A percentile compares a stretch with the other conserved stretches of the same genome.
Conservation (phyloP, 2,113 vertebrate genomes). For the Sander vitreus region DNA sequence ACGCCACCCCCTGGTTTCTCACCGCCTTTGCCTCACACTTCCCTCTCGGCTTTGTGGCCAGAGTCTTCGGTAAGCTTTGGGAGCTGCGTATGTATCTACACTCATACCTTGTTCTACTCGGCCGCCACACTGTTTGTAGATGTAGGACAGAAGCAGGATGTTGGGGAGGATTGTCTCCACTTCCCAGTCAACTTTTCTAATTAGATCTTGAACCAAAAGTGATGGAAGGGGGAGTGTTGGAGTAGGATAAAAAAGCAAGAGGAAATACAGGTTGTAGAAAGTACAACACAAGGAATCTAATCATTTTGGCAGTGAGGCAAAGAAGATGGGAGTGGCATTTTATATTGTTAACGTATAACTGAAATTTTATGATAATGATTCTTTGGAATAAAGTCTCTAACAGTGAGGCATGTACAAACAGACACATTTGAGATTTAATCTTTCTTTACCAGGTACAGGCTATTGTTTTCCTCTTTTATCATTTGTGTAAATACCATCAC, state of each 20-base stretch:
- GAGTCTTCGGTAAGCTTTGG: slow-evolving; percentile 91
- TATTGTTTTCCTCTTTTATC: slow-evolving; percentile 14
- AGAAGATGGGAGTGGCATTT: background rate
- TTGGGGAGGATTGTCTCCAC: background rate
- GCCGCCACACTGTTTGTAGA: background rate
- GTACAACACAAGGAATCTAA: background rate
- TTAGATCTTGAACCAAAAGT: background rate
- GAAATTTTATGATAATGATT: background rate
- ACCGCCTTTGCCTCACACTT: slow-evolving; percentile 97
- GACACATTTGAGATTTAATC: background rate
- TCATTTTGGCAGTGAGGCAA: background rate
- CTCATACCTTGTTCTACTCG: background rate
- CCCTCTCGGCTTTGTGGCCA: slow-evolving; percentile 95
- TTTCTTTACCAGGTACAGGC: background rate
- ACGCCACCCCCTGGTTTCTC: slow-evolving; percentile 98
- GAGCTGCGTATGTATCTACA: slow-evolving; percentile 5
- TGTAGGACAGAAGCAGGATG: background rate
- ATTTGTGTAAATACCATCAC: slow-evolving; percentile 37
- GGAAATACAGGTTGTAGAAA: background rate
- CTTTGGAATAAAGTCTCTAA: background rate
- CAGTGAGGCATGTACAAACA: background rate
- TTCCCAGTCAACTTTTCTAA: background rate
- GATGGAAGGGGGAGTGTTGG: background rate
- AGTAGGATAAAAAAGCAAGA: background rate
- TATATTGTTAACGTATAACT: background rate